Conservation (phyloP, 2,113 vertebrate genomes). For the Gracilinanus agilis region DNA sequence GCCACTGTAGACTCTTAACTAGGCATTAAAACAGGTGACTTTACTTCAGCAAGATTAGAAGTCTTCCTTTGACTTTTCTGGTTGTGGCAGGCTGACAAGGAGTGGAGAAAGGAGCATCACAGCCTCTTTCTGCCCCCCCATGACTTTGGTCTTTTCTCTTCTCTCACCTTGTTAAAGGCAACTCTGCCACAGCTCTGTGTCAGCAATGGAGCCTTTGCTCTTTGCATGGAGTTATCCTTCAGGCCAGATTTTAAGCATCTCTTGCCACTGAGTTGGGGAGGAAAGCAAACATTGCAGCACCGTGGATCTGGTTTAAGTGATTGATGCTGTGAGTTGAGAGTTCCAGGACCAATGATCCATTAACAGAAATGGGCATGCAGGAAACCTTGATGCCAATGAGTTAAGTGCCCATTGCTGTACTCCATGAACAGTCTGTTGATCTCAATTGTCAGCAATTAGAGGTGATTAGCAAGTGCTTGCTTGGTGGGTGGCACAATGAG, state of each 20-base stretch:
- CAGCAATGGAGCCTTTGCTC: background rate
- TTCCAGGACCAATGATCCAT: conserved; percentile 74
- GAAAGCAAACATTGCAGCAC: conserved; percentile 54
- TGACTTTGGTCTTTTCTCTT: background rate
- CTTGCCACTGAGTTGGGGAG: conserved; percentile 29
- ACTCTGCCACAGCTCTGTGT: background rate
- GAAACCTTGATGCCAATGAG: conserved; percentile 69
- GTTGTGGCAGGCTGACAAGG: background rate
- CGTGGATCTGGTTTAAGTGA: conserved; percentile 71
- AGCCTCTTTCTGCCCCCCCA: background rate
- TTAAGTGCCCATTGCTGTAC: conserved; percentile 68
- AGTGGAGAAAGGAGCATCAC: conserved; percentile 36
- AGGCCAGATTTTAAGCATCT: background rate
- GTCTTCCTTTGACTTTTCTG: conserved; percentile 5
- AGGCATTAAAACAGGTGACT: background rate
- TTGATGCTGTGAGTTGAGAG: conserved; percentile 68
- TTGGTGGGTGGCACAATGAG: conserved; percentile 74
- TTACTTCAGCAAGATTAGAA: background rate
- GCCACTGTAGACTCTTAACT: background rate
- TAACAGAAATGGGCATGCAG: conserved; percentile 75
- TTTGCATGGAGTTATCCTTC: conserved; percentile 2
- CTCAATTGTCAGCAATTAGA: conserved; percentile 77
- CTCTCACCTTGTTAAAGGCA: background rate
- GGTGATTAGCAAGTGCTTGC: conserved; percentile 75
- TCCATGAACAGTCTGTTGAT: conserved; percentile 70